Evolutionary conservation across 2,113 vertebrate species (phyloP).

Genomic region (Microcebus jonahi): DNA sequence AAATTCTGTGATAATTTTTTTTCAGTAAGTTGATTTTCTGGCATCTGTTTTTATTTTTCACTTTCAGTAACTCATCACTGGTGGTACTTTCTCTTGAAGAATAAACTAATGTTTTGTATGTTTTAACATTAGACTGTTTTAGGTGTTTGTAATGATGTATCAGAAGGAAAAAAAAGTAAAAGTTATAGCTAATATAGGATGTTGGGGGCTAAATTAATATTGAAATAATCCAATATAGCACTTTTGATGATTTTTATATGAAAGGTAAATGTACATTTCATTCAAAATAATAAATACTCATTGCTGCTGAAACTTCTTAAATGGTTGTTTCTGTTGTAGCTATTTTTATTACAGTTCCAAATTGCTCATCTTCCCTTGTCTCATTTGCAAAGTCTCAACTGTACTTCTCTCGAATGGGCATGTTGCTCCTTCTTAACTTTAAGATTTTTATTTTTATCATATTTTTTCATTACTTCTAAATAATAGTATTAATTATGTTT

Average conservation of each 20-base stretch:
- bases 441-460: neutral
- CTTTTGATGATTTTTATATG: conserved; percentile 87
- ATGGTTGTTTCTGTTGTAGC: conserved; percentile 10
- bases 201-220: conserved; percentile 82
- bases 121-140: conserved; percentile 76
- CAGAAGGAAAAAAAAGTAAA: conserved; percentile 78
- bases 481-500: neutral
- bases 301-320: conserved; percentile 84
- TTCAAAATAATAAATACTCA: conserved; percentile 86
- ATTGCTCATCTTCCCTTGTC: neutral
- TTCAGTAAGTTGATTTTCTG: conserved; percentile 74
- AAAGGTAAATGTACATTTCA: conserved; percentile 83
- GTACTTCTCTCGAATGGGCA: neutral
- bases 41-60: conserved; percentile 70
- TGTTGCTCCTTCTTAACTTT: neutral
- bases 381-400: neutral
- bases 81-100: conserved; percentile 87
- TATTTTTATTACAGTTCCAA: neutral
- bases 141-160: conserved; percentile 78
- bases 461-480: neutral
- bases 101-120: conserved; percentile 81
- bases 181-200: conserved; percentile 43
- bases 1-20: conserved; percentile 49
- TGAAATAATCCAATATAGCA: conserved; percentile 82
- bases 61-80: conserved; percentile 76